These are phyloP conservation scores for Actinernus sp. DNA, from an alignment of 92 coral and sea anemone genomes.

Conservation along the genomic window DNA sequence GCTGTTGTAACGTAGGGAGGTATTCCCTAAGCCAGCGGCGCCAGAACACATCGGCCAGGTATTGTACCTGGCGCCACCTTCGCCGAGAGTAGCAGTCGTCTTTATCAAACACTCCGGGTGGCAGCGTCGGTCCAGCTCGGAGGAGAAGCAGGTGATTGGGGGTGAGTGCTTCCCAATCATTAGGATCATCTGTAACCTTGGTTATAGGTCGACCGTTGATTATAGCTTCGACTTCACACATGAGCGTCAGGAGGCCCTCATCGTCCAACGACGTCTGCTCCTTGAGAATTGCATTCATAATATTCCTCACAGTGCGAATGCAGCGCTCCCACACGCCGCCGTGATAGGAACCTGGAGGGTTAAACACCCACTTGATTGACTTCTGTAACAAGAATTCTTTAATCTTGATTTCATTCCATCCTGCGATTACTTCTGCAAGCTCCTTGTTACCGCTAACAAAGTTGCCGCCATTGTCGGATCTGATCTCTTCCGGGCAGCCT, in stretches of 20 bases:
- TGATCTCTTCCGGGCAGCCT: not conserved
- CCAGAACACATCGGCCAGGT: slow-evolving; percentile 6
- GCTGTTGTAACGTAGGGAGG: slow-evolving; percentile 4
- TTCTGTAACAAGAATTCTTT: too few species aligned
- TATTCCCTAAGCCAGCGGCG: not conserved
- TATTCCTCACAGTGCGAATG: not conserved
- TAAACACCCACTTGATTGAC: too few species aligned
- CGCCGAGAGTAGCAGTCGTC: not conserved
- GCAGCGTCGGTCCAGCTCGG: not conserved
- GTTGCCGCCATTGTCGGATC: slow-evolving; percentile 2
- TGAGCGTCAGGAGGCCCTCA: slow-evolving; percentile 2
- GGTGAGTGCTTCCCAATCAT: not conserved
- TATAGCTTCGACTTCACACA: too few species aligned
- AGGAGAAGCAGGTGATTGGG: not conserved
- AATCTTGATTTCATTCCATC: too few species aligned
- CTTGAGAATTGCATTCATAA: too few species aligned
- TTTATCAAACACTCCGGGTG: not conserved
- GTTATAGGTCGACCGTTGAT: not conserved
- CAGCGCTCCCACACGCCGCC: slow-evolving; percentile 2
- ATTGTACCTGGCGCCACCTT: too few species aligned
- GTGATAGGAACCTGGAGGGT: too few species aligned
- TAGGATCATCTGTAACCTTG: too few species aligned
- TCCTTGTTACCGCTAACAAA: not conserved
- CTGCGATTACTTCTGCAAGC: too few species aligned
- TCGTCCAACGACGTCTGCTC: too few species aligned